phyloP scores from a whole-genome alignment of 2,888 invertebrate species.

The Pollenia labialis region DNA sequence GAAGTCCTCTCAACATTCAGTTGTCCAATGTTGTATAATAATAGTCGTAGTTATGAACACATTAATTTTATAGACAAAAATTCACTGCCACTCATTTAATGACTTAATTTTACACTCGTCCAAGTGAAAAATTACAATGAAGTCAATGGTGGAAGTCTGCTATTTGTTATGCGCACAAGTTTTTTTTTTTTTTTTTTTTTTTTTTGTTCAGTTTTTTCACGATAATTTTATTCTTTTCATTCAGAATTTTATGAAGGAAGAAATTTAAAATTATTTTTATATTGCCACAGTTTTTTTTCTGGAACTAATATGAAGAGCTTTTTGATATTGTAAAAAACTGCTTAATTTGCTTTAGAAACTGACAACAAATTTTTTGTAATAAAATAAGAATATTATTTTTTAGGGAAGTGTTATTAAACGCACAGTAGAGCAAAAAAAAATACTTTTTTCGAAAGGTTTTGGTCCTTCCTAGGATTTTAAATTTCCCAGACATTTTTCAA shows the following conservation, averaged over 20 bases:
- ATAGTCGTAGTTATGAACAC: constrained; percentile 67
- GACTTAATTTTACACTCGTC: constrained; percentile 84
- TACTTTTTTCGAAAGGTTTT: too few relatives aligned
- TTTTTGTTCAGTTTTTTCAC: not conserved
- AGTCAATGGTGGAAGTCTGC: constrained; percentile 56
- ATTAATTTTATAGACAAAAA: constrained; percentile 74
- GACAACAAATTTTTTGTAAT: not conserved
- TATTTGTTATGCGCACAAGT: constrained; percentile 60
- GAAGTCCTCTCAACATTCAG: constrained; percentile 36
- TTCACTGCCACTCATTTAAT: constrained; percentile 79
- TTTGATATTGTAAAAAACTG: not conserved
- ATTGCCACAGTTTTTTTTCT: not conserved
- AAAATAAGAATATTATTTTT: not conserved
- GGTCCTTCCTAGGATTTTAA: too few relatives aligned
- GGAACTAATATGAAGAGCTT: not conserved
- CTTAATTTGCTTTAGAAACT: not conserved
- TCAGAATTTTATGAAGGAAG: constrained; percentile 25
- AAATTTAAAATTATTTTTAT: constrained; percentile 45
- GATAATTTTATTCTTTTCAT: constrained; percentile 50
- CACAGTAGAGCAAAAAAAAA: too few relatives aligned
- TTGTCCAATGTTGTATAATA: constrained; percentile 49
- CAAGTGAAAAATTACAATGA: constrained; percentile 84
- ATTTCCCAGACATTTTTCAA: too few relatives aligned
- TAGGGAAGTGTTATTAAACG: too few relatives aligned
- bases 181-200: constrained; percentile 36